Base-by-base conservation (phyloP, 2,113 vertebrate genomes). In the Paracanthobrama guichenoti region DNA sequence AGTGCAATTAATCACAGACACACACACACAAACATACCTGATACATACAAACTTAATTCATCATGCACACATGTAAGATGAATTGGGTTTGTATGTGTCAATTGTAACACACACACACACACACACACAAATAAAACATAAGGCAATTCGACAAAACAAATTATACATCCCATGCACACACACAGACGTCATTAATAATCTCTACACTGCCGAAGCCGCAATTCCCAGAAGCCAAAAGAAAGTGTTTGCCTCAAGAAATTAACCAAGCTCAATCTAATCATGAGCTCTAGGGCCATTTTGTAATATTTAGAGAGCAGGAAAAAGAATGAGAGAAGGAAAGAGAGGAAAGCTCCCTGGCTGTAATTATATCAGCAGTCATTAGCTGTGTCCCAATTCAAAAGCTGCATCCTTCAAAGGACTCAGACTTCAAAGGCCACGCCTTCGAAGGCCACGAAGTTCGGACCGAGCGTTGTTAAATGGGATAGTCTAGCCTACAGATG, bases 331-430 rank as follows among this genome's bases (percentile, higher is more conserved):
- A 22, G 71, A 31, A 73, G 57, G 24, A 16, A 42, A 16, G 18
- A 10, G 8, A 67, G 50, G 42, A 62, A 64, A 81, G 31, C 42
- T 24, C 28, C n/a, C 66, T 13, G 62, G 11, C 74, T 59, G 53
- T 72, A 85, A 87, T 81, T 64, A 72, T 67, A 62, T 75, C 57
- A 81, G 59, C 83, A 87, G 86, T 67, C 48, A 76, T 69, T 84
- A 55, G 18, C 53, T 8, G 6, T 55, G 53, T 22, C 53, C 53
- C 18, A 55, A 55, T 55, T 22, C 7, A 9, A 18, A 55, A 2
- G 53, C 53, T 22, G 53, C 18, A 55, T 55, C 18, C 53, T 55
- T 22, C 6, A 20, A 20, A 55, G 2, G 53, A 22, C 18, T 55
- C 2, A 13, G 2, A 55, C 53, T 55, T 48, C 53, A 55, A 55